Percentiles rank a stretch among this genome's conserved stretches.
phyloP scores from a whole-genome alignment of 2,797 vertebrate genomes.

The Pelodytes ibericus region DNA sequence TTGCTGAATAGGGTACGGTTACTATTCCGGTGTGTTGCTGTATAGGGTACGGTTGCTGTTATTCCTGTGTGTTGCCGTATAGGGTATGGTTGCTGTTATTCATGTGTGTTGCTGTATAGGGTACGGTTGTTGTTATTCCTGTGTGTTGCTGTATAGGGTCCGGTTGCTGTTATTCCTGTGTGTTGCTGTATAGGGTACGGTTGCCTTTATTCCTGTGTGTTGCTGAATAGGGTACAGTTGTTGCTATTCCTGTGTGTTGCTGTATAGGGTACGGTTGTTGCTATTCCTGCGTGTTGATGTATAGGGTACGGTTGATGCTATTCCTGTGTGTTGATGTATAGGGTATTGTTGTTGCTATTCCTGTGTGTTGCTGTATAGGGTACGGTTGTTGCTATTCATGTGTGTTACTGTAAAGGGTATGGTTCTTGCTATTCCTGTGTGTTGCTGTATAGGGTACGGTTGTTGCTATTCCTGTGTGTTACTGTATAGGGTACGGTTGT shows the following conservation, averaged over 20 bases:
- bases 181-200: background rate
- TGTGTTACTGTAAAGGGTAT: background rate
- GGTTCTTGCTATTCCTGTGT: background rate
- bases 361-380: background rate
- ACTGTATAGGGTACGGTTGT: background rate
- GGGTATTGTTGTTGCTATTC: background rate
- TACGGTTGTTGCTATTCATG: too few species aligned
- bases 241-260: background rate
- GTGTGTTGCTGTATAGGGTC: too few species aligned
- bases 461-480: background rate
- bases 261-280: background rate
- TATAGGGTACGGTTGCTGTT: too few species aligned
- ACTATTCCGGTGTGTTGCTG: too few species aligned
- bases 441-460: background rate
- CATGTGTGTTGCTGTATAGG: too few species aligned
- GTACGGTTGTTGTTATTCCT: too few species aligned
- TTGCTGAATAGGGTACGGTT: too few species aligned
- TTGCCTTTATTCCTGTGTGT: background rate
- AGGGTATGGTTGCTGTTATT: too few species aligned
- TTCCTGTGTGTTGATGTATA: background rate
- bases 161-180: background rate
- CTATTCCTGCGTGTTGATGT: background rate
- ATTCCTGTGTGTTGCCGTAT: too few species aligned
- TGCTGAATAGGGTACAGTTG: background rate
- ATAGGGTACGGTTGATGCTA: background rate